Percentiles rank a stretch among this genome's conserved stretches.
Evolutionary conservation across 2,113 vertebrate genomes (phyloP).

Genomic region (Helogale parvula): DNA sequence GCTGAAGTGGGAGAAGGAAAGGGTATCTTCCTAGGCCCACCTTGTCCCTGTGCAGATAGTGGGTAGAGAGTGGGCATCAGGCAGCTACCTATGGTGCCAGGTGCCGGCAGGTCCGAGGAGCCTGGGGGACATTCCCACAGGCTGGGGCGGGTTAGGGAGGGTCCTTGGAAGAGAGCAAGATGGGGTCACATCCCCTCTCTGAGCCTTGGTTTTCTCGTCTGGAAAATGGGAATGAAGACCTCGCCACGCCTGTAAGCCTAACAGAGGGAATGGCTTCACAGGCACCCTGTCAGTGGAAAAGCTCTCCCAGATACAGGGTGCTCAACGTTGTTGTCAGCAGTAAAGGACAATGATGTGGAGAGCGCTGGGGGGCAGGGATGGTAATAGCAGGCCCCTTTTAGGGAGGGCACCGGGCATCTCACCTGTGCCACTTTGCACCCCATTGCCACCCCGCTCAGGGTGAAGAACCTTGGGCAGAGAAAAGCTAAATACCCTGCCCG

Average conservation of each 20-base stretch:
- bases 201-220: background rate
- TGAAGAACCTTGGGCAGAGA: background rate
- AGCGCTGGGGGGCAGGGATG: background rate
- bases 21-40: background rate
- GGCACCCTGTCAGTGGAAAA: background rate
- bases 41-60: background rate
- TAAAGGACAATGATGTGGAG: background rate
- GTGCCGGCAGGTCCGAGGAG: background rate
- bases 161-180: background rate
- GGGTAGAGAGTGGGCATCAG: background rate
- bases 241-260: accelerated
- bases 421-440: background rate
- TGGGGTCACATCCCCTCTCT: background rate
- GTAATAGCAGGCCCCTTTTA: accelerated
- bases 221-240: background rate
- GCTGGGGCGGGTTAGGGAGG: background rate
- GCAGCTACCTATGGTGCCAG: background rate
- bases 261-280: background rate
- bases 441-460: accelerated
- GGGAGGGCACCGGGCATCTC: background rate
- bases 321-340: accelerated
- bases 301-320: background rate
- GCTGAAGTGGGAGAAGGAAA: background rate
- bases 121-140: background rate
- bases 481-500: background rate